These are phyloP conservation scores for Stigmatopora nigra DNA, from an alignment of 2,113 vertebrate genomes.

Conservation along the genomic window DNA sequence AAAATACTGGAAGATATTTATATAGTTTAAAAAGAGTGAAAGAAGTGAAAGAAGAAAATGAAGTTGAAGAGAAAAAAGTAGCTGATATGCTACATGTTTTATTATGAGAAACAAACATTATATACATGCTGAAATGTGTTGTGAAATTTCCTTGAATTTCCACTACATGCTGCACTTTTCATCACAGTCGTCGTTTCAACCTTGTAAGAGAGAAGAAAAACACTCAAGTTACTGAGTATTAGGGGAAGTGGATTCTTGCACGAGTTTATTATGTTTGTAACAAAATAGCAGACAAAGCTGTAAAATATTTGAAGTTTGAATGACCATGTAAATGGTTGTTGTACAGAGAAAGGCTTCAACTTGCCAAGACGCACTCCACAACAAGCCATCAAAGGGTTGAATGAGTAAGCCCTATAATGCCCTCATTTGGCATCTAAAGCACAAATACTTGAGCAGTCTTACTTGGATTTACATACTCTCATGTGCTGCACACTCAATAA, in stretches of 20 bases:
- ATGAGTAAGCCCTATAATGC: constrained; percentile 69
- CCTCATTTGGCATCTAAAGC: constrained; percentile 67
- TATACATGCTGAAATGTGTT: constrained; percentile 33
- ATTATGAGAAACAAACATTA: constrained; percentile 29
- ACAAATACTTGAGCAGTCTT: constrained; percentile 47
- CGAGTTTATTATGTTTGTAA: constrained; percentile 50
- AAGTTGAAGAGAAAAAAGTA: constrained; percentile 10
- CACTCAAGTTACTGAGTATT: constrained; percentile 29
- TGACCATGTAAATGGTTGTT: constrained; percentile 7
- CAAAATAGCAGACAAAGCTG: constrained; percentile 55
- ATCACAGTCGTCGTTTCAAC: constrained; percentile 18
- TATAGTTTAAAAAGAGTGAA: constrained; percentile 14
- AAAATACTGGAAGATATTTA: constrained; percentile 1
- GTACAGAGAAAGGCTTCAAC: constrained; percentile 19
- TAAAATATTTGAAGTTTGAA: constrained; percentile 34
- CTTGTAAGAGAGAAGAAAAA: constrained; percentile 37
- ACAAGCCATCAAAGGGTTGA: constrained; percentile 61
- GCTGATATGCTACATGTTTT: constrained; percentile 39
- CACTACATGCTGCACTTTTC: constrained; percentile 29
- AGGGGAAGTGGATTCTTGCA: constrained; percentile 33
- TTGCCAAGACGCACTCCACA: constrained; percentile 54
- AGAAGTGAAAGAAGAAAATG: constrained; percentile 25
- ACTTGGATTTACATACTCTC: constrained; percentile 5
- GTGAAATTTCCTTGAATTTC: constrained; percentile 28
- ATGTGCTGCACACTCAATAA: constrained; percentile 18